Conservation (phyloP, 2,888 invertebrate species). For the Ophion ventricosus region DNA sequence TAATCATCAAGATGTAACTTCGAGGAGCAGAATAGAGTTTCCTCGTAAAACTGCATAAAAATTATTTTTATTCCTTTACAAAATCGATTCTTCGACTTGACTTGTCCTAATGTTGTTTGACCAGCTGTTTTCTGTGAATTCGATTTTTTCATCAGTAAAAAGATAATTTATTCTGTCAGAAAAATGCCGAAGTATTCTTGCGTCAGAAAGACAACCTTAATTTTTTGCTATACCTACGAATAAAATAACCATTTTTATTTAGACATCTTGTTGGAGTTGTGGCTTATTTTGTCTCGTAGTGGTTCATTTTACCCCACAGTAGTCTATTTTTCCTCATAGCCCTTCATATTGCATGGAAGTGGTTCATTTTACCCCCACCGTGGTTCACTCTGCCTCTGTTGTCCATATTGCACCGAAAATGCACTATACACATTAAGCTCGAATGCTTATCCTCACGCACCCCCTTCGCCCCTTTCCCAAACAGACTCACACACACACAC, state of each 20-base stretch:
- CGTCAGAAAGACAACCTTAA: not conserved
- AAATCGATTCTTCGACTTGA: too few species aligned
- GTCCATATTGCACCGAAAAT: conserved; percentile 21
- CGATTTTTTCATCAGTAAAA: not conserved
- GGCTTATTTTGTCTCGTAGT: not conserved
- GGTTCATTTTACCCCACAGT: not conserved
- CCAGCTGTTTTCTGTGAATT: not conserved
- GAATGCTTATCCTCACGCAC: not conserved
- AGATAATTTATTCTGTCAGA: not conserved
- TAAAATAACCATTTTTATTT: not conserved
- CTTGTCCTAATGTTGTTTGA: too few species aligned
- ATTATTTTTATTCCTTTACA: not conserved
- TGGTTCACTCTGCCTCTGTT: not conserved
- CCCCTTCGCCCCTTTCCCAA: too few species aligned
- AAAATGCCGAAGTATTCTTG: not conserved
- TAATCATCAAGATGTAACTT: too few species aligned
- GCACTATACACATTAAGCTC: conserved; percentile 6
- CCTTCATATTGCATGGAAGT: not conserved
- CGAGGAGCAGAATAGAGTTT: too few species aligned
- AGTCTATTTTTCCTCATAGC: not conserved
- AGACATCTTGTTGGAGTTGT: not conserved
- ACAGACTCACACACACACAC: not conserved
- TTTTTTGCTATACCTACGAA: too few species aligned
- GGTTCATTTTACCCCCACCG: not conserved
- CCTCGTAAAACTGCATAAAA: not conserved